A percentile compares a stretch with the other conserved stretches of the same genome.
Conservation (phyloP, 53 echinoderm and acorn worm genomes). For the Echinometra lucunter region DNA sequence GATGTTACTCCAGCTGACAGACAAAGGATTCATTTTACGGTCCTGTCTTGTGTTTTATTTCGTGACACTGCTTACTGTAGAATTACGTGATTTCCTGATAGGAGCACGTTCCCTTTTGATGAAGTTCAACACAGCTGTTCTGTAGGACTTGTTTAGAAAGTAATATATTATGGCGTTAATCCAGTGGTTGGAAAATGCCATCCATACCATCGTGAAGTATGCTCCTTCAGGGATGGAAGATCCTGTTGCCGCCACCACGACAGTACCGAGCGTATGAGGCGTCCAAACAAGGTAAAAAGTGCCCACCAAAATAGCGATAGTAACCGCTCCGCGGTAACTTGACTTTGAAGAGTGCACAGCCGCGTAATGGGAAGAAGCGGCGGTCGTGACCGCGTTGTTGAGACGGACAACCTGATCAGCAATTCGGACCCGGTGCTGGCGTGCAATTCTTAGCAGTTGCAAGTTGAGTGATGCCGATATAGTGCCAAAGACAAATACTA, state of each 20-base stretch:
- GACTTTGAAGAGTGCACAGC: constrained; percentile 10
- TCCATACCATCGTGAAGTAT: constrained; percentile 60
- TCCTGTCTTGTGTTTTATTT: not conserved
- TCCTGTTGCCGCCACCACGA: constrained; percentile 30
- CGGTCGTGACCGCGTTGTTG: not conserved
- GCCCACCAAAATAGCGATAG: constrained; percentile 37
- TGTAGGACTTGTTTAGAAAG: constrained; percentile 54
- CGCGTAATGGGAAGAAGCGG: not conserved
- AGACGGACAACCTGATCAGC: not conserved
- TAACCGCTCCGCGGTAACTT: constrained; percentile 53
- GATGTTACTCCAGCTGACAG: no score
- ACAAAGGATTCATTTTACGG: not conserved
- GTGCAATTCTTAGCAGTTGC: constrained; percentile 37
- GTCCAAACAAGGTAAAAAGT: constrained; percentile 65
- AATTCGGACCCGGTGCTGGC: constrained; percentile 52
- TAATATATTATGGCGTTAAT: constrained; percentile 63
- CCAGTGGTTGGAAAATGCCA: constrained; percentile 66
- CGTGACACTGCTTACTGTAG: not conserved
- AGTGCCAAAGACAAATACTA: constrained; percentile 33
- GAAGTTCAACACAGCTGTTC: constrained; percentile 43
- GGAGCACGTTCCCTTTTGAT: constrained; percentile 29
- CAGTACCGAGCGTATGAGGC: constrained; percentile 47
- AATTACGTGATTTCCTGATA: not conserved
- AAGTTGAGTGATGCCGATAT: constrained; percentile 35
- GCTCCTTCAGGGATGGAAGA: constrained; percentile 57